Conservation (phyloP, 2,797 vertebrate genomes). For the Manis crassicaudata region DNA sequence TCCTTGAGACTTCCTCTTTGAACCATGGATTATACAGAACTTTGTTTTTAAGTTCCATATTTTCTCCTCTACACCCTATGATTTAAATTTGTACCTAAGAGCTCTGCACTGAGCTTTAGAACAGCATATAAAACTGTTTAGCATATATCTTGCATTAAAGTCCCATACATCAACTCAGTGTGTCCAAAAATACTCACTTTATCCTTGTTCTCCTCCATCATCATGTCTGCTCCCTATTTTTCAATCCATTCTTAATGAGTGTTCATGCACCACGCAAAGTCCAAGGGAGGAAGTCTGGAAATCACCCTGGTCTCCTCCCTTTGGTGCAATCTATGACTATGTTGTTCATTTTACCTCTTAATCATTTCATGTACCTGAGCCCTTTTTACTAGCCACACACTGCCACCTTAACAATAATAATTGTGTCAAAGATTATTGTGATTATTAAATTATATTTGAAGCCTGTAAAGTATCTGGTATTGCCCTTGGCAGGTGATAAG, state of each 20-base stretch:
- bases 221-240: not conserved
- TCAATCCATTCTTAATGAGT: not conserved
- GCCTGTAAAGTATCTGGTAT: not conserved
- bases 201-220: not conserved
- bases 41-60: not conserved
- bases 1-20: slow-evolving; percentile 15
- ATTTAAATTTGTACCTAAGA: not conserved
- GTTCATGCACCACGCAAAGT: not conserved
- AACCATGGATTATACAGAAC: not conserved
- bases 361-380: not conserved
- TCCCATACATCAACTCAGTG: not conserved
- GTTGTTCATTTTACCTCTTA: not conserved
- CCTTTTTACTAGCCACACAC: not conserved
- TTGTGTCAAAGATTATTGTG: not conserved
- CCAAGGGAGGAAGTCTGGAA: not conserved
- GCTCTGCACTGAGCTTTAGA: not conserved
- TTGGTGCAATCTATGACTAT: not conserved
- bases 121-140: not conserved
- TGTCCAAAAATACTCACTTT: not conserved
- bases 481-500: not conserved
- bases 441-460: not conserved
- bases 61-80: not conserved
- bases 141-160: not conserved
- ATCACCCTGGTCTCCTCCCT: not conserved
- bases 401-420: not conserved